A percentile compares a stretch with the other conserved stretches of the same genome.
These are phyloP conservation scores for Eudasyphora cyanicolor DNA, from an alignment of 2,888 invertebrate genomes.

Conservation along the genomic window DNA sequence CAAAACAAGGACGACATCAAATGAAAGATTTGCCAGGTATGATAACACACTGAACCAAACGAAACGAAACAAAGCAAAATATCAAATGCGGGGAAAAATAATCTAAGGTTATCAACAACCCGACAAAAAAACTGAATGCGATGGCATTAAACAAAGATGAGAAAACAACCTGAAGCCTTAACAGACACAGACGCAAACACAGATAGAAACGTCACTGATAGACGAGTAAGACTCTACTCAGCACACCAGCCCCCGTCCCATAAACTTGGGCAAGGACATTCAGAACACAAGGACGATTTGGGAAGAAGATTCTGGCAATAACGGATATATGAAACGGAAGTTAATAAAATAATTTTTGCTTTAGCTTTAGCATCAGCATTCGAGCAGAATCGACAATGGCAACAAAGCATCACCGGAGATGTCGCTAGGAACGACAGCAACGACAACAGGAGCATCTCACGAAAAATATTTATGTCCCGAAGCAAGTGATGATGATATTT, in stretches of 20 bases:
- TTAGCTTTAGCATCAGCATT: not conserved
- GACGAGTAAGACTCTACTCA: no score
- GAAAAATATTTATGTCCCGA: not conserved
- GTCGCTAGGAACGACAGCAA: not conserved
- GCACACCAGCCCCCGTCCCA: no score
- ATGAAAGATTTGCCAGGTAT: slow-evolving; percentile 10
- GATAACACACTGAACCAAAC: not conserved
- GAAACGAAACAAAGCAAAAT: not conserved
- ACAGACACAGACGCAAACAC: not conserved
- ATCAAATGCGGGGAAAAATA: slow-evolving; percentile 11
- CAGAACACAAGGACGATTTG: not conserved
- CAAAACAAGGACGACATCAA: not conserved
- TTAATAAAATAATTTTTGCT: slow-evolving; percentile 44
- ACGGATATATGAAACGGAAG: slow-evolving; percentile 41
- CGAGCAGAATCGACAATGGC: no score
- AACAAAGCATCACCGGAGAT: not conserved
- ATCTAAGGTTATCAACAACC: slow-evolving; percentile 13
- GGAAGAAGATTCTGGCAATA: not conserved
- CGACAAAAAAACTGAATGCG: slow-evolving; percentile 15
- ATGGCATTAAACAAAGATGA: slow-evolving; percentile 11
- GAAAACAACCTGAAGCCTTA: slow-evolving; percentile 12
- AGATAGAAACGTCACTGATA: not conserved
- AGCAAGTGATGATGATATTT: not conserved
- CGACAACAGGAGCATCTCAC: not conserved
- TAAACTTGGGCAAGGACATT: not conserved